Evolutionary conservation across 2,888 invertebrate genomes (phyloP).

Genomic region (Biston betularia): DNA sequence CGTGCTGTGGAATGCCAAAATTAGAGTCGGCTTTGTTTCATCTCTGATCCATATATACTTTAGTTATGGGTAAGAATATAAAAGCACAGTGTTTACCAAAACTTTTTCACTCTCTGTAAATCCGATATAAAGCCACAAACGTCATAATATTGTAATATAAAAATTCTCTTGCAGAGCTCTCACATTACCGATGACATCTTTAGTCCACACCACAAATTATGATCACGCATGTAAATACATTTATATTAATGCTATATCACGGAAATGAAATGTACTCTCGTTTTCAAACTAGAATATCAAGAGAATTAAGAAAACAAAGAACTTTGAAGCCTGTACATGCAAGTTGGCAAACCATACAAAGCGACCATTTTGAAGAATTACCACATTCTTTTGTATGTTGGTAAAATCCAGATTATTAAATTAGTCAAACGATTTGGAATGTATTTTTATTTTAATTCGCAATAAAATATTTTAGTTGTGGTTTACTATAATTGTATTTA

Average conservation of each 20-base stretch:
- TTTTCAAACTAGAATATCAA: conserved; percentile 58
- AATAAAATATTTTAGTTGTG: not conserved
- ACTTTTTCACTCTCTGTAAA: conserved; percentile 67
- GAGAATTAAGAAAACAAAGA: conserved; percentile 82
- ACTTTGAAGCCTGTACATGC: conserved; percentile 84
- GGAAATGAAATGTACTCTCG: conserved; percentile 57
- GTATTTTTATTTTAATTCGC: not conserved
- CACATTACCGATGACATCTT: conserved; percentile 86
- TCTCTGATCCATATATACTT: conserved; percentile 38
- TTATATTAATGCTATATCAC: conserved; percentile 56
- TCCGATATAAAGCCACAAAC: conserved; percentile 69
- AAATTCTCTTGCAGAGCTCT: conserved; percentile 78
- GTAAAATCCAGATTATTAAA: conserved; percentile 66
- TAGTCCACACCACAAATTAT: conserved; percentile 66
- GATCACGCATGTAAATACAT: conserved; percentile 55
- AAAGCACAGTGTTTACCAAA: conserved; percentile 60
- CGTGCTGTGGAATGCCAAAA: conserved; percentile 82
- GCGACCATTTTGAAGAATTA: conserved; percentile 92
- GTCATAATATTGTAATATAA: conserved; percentile 79
- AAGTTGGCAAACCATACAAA: conserved; percentile 88
- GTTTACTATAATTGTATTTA: no score
- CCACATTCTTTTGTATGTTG: conserved; percentile 88
- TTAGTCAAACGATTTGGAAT: conserved; percentile 47
- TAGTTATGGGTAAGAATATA: conserved; percentile 27
- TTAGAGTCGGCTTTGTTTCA: conserved; percentile 76